Evolutionary conservation across 2,113 vertebrate genomes (phyloP), one percentile per base, ranked within the genome.

Genomic region (Callorhinus ursinus): DNA sequence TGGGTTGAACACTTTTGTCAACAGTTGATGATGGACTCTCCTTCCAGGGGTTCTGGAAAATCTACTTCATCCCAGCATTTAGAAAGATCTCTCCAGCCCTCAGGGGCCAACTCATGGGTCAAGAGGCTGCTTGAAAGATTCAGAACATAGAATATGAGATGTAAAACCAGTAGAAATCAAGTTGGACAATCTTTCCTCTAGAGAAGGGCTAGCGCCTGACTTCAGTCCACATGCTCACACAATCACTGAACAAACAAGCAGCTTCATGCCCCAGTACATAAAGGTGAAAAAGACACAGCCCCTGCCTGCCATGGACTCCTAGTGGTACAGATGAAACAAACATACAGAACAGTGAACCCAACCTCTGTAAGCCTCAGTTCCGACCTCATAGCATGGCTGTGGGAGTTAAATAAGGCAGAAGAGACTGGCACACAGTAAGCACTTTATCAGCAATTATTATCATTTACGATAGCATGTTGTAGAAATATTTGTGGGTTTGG

Each of bases 1-100:
- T n/a, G 49, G 51, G 24, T 31, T 39, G 46, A 88, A 81, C 21
- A 19, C 36, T 80, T 92, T 15, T 55, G 63, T 83, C 59, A 19
- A 80, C 22, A 86, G 36, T 5, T 51, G 33, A 93, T 89, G 87
- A 65, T n/a, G n/a, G 76, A 79, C 63, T 90, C 51, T 72, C 88
- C 51, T 91, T 86, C 55, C 80, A 87, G 90, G 61, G 36, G 28
- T 42, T 69, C 80, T 94, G 84, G 93, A 55, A 95, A 97, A 94
- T 33, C 49, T 61, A 90, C 87, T 94, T 96, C 74, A 94, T 85
- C 85, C 74, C 93, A 76, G 93, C 91, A 93, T 95, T 97, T 96
- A 97, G 80, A 97, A 88, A 93, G 80, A 31, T 65, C 59, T 71
- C 85, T 63, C 61, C 4, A 92, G 71, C 19, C 46, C 93, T 85